Evolutionary conservation across 2,888 invertebrate genomes (phyloP).

Genomic region (Globia sparganii): DNA sequence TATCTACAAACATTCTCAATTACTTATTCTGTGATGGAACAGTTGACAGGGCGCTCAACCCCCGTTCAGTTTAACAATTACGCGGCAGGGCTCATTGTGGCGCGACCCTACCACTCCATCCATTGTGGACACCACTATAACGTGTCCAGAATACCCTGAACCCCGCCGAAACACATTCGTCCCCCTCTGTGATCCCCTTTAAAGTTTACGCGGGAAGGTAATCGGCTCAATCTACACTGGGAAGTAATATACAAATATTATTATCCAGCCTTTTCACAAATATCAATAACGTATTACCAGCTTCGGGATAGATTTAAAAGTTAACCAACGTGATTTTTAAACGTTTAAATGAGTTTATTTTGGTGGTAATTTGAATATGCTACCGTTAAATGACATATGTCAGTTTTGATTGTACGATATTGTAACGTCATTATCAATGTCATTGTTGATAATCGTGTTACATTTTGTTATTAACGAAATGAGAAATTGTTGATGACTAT

Average conservation of each 20-base stretch:
- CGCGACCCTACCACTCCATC: slow-evolving; percentile 86
- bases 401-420: slow-evolving; percentile 5
- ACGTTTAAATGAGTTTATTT: slow-evolving; percentile 75
- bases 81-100: slow-evolving; percentile 88
- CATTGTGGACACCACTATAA: slow-evolving; percentile 87
- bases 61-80: slow-evolving; percentile 90
- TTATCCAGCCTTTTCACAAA: slow-evolving; percentile 89
- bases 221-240: slow-evolving; percentile 78
- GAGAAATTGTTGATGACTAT: neutral
- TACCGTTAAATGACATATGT: slow-evolving; percentile 20
- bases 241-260: slow-evolving; percentile 87
- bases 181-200: slow-evolving; percentile 61
- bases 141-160: slow-evolving; percentile 73
- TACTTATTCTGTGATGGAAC: slow-evolving; percentile 84
- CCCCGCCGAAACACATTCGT: slow-evolving; percentile 66
- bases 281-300: slow-evolving; percentile 90
- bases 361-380: slow-evolving; percentile 72
- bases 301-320: slow-evolving; percentile 88
- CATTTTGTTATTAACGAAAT: neutral
- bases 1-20: slow-evolving; percentile 69
- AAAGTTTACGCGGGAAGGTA: slow-evolving; percentile 61
- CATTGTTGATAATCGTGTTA: neutral
- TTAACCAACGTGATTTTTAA: slow-evolving; percentile 83
- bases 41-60: slow-evolving; percentile 89
- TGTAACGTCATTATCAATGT: slow-evolving; percentile 17